Evolutionary conservation across 2,888 invertebrate genomes (phyloP).

Genomic region (Phortica magna): DNA sequence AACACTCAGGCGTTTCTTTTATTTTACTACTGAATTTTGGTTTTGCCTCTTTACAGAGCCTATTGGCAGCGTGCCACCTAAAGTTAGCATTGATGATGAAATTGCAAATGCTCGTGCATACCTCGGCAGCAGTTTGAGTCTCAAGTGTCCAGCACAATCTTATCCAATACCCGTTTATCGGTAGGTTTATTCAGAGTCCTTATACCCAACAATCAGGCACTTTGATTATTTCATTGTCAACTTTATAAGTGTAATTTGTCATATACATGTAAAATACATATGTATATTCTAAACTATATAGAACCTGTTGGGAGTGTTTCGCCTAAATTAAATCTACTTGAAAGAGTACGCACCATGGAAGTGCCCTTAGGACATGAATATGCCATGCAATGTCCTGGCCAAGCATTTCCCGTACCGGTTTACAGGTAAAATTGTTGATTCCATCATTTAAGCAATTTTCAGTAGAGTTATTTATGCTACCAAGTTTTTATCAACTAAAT

Average conservation of each 20-base stretch:
- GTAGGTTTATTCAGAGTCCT: slow-evolving; percentile 77
- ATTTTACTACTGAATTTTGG: not conserved
- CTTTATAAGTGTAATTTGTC: too few relatives aligned
- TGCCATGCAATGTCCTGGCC: slow-evolving; percentile 86
- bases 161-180: slow-evolving; percentile 87
- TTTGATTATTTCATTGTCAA: not conserved
- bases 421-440: slow-evolving; percentile 78
- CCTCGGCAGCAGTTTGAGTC: slow-evolving; percentile 79
- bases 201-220: slow-evolving; percentile 62
- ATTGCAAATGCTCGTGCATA: slow-evolving; percentile 67
- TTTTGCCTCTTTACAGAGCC: slow-evolving; percentile 76
- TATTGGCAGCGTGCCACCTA: slow-evolving; percentile 81
- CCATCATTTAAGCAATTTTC: slow-evolving; percentile 90
- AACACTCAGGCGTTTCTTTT: slow-evolving; percentile 36
- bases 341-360: slow-evolving; percentile 81
- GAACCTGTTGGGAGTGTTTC: slow-evolving; percentile 80
- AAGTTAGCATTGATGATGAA: slow-evolving; percentile 80
- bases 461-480: not conserved
- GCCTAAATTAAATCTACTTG: slow-evolving; percentile 85
- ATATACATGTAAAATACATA: not conserved
- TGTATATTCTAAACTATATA: slow-evolving; percentile 51
- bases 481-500: not conserved
- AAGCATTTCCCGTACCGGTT: slow-evolving; percentile 84
- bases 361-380: slow-evolving; percentile 79
- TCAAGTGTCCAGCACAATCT: slow-evolving; percentile 87